Evolutionary conservation across 2,888 invertebrate species (phyloP).

Genomic region (Vesta saturnalis): DNA sequence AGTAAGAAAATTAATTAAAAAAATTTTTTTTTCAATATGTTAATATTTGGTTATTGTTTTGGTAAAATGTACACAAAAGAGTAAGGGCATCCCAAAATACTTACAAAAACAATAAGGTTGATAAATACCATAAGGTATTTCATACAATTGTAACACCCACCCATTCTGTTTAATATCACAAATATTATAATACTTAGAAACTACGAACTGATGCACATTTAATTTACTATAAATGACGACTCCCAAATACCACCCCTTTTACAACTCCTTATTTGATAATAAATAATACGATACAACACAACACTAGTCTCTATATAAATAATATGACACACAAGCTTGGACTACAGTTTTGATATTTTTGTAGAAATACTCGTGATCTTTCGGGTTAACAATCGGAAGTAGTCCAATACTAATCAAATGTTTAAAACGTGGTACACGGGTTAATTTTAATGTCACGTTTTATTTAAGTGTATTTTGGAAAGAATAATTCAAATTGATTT

Average conservation of each 20-base stretch:
- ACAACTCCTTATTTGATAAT: background rate
- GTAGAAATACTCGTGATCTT: background rate
- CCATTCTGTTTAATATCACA: constrained; percentile 57
- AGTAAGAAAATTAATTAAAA: too few relatives aligned
- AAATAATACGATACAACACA: background rate
- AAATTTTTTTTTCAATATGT: background rate
- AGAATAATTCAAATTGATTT: background rate
- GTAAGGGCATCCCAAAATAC: constrained; percentile 55
- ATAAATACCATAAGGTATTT: constrained; percentile 77
- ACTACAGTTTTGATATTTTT: background rate
- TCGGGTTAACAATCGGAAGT: background rate
- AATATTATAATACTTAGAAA: too few relatives aligned
- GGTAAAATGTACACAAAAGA: background rate
- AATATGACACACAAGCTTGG: background rate
- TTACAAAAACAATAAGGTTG: constrained; percentile 80
- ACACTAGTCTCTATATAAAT: background rate
- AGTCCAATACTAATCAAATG: background rate
- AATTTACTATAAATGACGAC: too few relatives aligned
- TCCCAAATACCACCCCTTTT: too few relatives aligned
- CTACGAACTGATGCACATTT: too few relatives aligned
- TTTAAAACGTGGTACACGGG: background rate
- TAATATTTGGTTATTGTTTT: background rate
- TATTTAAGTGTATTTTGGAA: background rate
- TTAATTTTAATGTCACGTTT: background rate
- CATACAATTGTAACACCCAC: constrained; percentile 75